Conservation (phyloP, 2,113 vertebrate genomes). For the Bubalus kerabau region DNA sequence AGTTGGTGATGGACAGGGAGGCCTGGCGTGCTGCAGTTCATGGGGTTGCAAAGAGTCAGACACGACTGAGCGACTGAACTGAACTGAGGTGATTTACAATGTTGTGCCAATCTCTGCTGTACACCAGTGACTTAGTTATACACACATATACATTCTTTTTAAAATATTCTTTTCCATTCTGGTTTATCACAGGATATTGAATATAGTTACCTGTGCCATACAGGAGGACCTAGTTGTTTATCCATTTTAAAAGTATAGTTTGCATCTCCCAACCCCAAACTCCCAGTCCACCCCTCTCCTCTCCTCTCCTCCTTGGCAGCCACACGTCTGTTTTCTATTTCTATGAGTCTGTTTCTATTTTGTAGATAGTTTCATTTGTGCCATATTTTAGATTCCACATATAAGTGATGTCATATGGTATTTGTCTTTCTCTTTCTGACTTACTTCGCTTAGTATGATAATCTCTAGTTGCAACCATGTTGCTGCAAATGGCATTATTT, state of each 20-base stretch:
- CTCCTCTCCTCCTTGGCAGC: not conserved
- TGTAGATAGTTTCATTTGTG: not conserved
- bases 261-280: not conserved
- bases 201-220: not conserved
- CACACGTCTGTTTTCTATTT: not conserved
- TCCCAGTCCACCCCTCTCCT: not conserved
- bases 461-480: not conserved
- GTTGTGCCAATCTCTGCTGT: not conserved
- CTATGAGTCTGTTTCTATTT: not conserved
- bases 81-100: not conserved
- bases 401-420: not conserved
- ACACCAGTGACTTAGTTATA: not conserved
- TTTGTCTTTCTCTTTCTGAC: not conserved
- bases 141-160: not conserved
- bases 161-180: not conserved
- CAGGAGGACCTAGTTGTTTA: not conserved
- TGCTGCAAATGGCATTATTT: not conserved
- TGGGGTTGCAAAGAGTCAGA: rapidly evolving
- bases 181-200: not conserved
- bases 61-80: not conserved
- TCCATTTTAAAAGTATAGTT: not conserved
- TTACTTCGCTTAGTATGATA: not conserved
- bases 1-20: not conserved
- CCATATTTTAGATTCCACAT: not conserved
- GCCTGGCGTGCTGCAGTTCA: rapidly evolving